phyloP scores from a whole-genome alignment of 2,797 vertebrate genomes.

The Eurystomus glaucurus region DNA sequence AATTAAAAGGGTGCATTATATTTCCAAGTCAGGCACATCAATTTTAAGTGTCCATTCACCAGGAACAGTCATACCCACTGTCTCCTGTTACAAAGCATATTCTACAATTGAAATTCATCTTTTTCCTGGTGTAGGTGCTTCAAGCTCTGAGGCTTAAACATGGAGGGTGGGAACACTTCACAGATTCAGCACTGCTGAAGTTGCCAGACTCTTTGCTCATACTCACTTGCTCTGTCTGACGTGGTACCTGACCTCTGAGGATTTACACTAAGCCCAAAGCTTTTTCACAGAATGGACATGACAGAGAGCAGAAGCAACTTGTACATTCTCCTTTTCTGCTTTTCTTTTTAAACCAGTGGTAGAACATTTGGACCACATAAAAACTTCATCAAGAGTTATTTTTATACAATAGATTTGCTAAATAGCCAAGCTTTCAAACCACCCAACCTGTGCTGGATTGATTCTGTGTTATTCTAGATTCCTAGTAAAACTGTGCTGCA shows the following conservation, averaged over 20 bases:
- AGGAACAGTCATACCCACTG: background rate
- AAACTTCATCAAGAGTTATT: background rate
- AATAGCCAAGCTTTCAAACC: background rate
- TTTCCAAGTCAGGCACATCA: background rate
- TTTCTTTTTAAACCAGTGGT: background rate
- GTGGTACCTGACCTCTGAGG: background rate
- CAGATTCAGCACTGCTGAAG: background rate
- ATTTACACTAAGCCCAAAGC: background rate
- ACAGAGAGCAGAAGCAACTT: background rate
- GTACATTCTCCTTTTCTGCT: background rate
- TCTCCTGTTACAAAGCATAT: background rate
- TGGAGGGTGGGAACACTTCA: background rate
- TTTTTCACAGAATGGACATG: background rate
- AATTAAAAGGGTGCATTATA: background rate
- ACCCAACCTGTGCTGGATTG: background rate
- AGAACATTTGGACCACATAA: background rate
- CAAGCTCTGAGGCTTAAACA: background rate
- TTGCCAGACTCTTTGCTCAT: background rate
- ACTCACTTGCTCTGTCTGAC: background rate
- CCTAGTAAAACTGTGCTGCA: background rate
- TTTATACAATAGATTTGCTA: background rate
- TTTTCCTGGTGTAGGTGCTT: background rate
- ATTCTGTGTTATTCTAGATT: background rate
- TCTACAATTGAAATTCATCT: background rate
- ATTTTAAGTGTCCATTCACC: background rate